Base-by-base conservation (phyloP, 1,140 invertebrate genomes). In the Zeugodacus cucurbitae region DNA sequence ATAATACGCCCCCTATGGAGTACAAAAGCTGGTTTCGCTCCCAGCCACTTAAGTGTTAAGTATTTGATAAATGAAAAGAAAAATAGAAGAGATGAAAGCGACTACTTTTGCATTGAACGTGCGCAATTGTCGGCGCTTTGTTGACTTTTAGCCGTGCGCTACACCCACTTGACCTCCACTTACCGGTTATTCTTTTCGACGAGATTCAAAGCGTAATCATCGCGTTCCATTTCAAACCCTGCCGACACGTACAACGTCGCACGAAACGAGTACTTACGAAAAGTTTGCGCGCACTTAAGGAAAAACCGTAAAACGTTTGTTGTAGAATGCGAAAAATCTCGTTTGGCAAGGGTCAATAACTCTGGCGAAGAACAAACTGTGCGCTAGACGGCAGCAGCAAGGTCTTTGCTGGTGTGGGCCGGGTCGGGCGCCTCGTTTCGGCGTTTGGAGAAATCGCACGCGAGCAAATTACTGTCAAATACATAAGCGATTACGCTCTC, bases 111-210 rank as follows among this genome's bases (percentile, higher is more conserved):
- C 67, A 74, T 74, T 74, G 67, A 74, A 74, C 67, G 67, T 41
- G 67, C 34, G 20, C 17, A 41, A 0, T 37, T 74, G 1, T 37
- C 67, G 26, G 58, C 26, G 22, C 34, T 22, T 37, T 7, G 22
- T 17, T 62, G 58, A 26, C 26, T 62, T 62, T 62, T 62, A 26
- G 17, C 58, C 58, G 58, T 22, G 58, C 26, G n/a, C 22, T 14
- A 82, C 74, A 82, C 74, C 41, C 37, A 82, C 74, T 48, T 48
- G 74, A 82, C 74, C 74, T 82, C 74, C 48, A 82, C 74, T 82
- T 82, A 82, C 74, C 74, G 41, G 74, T 82, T 82, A 82, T 82
- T 82, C 48, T 54, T 29, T 41, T 82, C 74, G 41, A 82, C 26
- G 74, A 82, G 74, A 82, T 44, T 82, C 74, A 82, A 26, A 48